phyloP scores from a whole-genome alignment of 2,888 invertebrate species.

The Coelinius sp. region DNA sequence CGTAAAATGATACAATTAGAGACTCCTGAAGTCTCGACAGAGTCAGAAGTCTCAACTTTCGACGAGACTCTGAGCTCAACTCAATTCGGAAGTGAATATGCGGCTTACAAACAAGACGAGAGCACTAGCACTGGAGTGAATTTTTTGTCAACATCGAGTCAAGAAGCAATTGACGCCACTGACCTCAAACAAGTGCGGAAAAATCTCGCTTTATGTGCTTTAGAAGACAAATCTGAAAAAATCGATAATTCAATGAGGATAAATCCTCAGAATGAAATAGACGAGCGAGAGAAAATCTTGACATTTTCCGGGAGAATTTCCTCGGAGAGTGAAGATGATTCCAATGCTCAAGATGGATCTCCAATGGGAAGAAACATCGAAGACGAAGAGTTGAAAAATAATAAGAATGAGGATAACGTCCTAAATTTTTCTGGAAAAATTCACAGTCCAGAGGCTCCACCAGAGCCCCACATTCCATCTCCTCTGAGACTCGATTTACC shows the following conservation, averaged over 20 bases:
- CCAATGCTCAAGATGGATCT: conserved; percentile 38
- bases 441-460: neutral
- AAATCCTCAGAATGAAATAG: conserved; percentile 21
- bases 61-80: conserved; percentile 43
- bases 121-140: conserved; percentile 18
- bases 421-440: conserved; percentile 19
- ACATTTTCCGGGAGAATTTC: conserved; percentile 34
- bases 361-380: neutral
- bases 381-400: neutral
- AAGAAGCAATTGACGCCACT: conserved; percentile 36
- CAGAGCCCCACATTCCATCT: neutral
- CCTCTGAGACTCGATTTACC: neutral
- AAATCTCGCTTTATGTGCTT: conserved; percentile 9
- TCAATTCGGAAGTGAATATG: conserved; percentile 44
- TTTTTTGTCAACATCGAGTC: conserved; percentile 38
- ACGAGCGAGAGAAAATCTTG: conserved; percentile 23
- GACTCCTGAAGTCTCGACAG: conserved; percentile 32
- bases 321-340: conserved; percentile 38
- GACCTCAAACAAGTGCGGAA: conserved; percentile 28
- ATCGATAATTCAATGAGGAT: neutral
- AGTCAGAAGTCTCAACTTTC: conserved; percentile 33
- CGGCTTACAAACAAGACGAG: conserved; percentile 22
- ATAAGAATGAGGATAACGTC: neutral
- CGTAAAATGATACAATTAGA: conserved; percentile 32
- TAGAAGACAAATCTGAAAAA: neutral